phyloP scores from a whole-genome alignment of 2,797 vertebrate species.

The Scolopax rusticola region DNA sequence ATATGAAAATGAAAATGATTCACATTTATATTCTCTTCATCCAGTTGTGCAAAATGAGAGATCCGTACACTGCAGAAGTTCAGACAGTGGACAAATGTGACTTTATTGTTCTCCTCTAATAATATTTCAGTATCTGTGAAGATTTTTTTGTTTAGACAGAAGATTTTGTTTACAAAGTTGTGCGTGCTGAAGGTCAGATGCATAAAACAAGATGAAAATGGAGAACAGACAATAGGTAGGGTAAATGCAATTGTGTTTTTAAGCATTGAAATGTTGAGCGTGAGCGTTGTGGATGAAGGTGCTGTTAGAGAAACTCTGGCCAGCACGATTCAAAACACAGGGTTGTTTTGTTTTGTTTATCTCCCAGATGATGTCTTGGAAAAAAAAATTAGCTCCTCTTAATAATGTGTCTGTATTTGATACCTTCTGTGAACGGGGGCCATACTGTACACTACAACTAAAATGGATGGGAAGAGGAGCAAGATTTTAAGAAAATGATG shows the following conservation, averaged over 20 bases:
- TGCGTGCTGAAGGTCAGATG: conserved; percentile 65
- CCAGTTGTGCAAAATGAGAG: conserved; percentile 3
- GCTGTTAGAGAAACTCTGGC: conserved; percentile 56
- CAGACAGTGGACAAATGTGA: conserved; percentile 47
- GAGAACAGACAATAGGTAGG: conserved; percentile 58
- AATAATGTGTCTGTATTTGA: conserved; percentile 45
- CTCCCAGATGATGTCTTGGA: conserved; percentile 42
- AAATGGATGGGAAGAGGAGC: conserved; percentile 26
- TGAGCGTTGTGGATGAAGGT: conserved; percentile 43
- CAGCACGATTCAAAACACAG: conserved; percentile 66
- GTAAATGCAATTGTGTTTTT: conserved; percentile 41
- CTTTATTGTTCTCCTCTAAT: conserved; percentile 37
- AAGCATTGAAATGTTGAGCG: conserved; percentile 24
- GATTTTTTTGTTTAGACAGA: conserved; percentile 48
- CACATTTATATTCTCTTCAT: conserved; percentile 34
- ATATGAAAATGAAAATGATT: conserved; percentile 1
- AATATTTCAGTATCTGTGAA: conserved; percentile 46
- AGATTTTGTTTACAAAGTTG: conserved; percentile 66
- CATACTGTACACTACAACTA: conserved; percentile 13
- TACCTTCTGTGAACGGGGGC: conserved; percentile 66
- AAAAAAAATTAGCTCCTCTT: conserved; percentile 30
- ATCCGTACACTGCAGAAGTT: not conserved
- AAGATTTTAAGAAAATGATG: conserved; percentile 27
- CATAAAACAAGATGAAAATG: conserved; percentile 58
- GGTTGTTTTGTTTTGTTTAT: conserved; percentile 35